A percentile compares a stretch with the other conserved stretches of the same genome.
These are phyloP conservation scores for Malurus alboscapulatus DNA, from an alignment of 2,113 vertebrate genomes.

Conservation along the genomic window DNA sequence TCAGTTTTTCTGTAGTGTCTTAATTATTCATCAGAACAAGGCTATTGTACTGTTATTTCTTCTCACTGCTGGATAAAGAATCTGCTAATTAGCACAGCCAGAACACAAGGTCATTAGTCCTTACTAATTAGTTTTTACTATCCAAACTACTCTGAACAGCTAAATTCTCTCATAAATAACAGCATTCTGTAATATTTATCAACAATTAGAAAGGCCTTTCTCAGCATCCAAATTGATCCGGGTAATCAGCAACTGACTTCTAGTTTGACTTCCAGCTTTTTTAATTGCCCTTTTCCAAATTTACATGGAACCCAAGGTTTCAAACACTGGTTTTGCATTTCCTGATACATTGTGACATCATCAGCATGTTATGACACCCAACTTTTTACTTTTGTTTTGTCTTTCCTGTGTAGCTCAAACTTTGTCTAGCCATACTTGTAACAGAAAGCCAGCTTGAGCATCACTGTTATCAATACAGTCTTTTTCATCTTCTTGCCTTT, in stretches of 20 bases:
- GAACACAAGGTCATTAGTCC: background rate
- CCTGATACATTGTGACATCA: background rate
- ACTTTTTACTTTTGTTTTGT: background rate
- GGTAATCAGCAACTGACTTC: background rate
- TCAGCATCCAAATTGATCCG: background rate
- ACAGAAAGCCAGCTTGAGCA: background rate
- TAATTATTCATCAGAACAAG: conserved; percentile 1
- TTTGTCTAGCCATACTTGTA: background rate
- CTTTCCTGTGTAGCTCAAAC: background rate
- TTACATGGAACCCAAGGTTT: background rate
- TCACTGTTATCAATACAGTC: background rate
- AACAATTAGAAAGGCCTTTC: background rate
- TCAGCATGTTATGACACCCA: background rate
- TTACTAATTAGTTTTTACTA: background rate
- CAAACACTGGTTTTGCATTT: background rate
- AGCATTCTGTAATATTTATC: background rate
- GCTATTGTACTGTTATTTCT: background rate
- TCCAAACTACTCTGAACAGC: background rate
- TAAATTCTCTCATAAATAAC: background rate
- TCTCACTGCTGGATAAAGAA: background rate
- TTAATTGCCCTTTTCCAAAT: background rate
- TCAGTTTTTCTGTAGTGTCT: background rate
- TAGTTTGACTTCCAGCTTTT: background rate
- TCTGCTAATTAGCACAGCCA: background rate
- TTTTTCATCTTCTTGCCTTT: background rate